Base-by-base conservation (phyloP, 1,140 invertebrate genomes). In the Cydia fagiglandana region DNA sequence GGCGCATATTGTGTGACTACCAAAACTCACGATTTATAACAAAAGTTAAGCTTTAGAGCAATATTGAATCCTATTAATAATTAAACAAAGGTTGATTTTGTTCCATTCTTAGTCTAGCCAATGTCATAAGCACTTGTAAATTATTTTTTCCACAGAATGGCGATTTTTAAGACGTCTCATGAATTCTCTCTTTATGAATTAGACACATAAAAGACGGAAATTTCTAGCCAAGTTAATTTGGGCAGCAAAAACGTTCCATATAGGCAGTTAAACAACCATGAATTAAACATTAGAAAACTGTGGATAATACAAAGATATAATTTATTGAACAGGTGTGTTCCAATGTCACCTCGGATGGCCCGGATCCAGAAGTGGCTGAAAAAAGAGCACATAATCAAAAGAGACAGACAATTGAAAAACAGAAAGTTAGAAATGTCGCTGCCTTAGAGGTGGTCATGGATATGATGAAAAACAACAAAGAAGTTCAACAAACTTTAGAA, bases 401-500 rank as follows among this genome's bases (percentile, higher is more conserved):
- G n/a, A 2, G 78, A 34, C 74, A 70, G 12, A 56, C 78, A 30
- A 73, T 76, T 34, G 56, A 80, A 34, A 83, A 77, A 4, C 85
- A 77, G 61, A 89, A 86, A 7, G 87, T 84, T 0, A 86, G 83
- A 79, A 81, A 88, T 38, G 88, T 89, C 0, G 86, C 84, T 17
- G 85, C 84, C 1, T 64, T 88, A 64, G 88, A 89, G 80, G 82
- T 89, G 0, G 80, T 89, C 5, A 79, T 89, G 17, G 88, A 89
- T 78, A 73, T 89, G 28, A 81, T 85, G 64, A 80, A 81, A 53
- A 83, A 84, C 45, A 75, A 79, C 1, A 41, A 73, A 1, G 77
- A 77, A 12, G 73, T 75, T 73, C 78, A 83, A 20, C 75, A 80
- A 6, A 78, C 76, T 5, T 64, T 74, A 17, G 30, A 34, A 70